Base-by-base conservation (phyloP, 2,888 invertebrate species). In the Zonitis immaculata region DNA sequence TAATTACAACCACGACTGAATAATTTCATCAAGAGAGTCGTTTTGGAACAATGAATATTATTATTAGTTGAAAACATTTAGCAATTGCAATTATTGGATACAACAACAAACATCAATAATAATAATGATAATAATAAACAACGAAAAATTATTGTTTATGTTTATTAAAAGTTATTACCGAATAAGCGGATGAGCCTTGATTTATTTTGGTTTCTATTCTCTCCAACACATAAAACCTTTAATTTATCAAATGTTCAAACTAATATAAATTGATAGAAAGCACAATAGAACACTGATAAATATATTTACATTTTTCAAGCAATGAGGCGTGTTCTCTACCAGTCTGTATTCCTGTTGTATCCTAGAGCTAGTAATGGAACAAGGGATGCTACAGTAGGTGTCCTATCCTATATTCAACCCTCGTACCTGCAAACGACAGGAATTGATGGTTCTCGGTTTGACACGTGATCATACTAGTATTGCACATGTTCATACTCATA, bases 1-100 rank as follows among this genome's bases (percentile, higher is more conserved):
- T 64, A 66, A 63, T 64, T 64, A 63, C 60, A 54, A 56, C 54
- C 47, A 48, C 53, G 54, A 62, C 53, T 59, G 60, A 60, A 51
- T 59, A 56, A 47, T 50, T 49, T 52, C 52, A 60, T 56, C 52
- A 56, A 46, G 52, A 44, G 62, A 30, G 49, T 44, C 48, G 50
- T 49, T 47, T 49, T 43, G 51, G 50, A 32, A 50, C 51, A 54
- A 54, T 54, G 54, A 51, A 51, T 51, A 51, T n/a, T n/a, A n/a
- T n/a, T n/a, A n/a, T 47, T 47, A 47, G 44, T 50, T 46, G 47
- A 27, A 25, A 39, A 39, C 39, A 18, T 3, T 39, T 39, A 20
- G 20, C 18, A 39, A 39, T 39, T 39, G 20, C 39, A 20, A 20
- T 39, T n/a, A n/a, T n/a, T 39, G 39, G 39, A 39, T 39, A 35